These are phyloP conservation scores for Lerema accius DNA, from an alignment of 1,140 invertebrate species.

Conservation along the genomic window DNA sequence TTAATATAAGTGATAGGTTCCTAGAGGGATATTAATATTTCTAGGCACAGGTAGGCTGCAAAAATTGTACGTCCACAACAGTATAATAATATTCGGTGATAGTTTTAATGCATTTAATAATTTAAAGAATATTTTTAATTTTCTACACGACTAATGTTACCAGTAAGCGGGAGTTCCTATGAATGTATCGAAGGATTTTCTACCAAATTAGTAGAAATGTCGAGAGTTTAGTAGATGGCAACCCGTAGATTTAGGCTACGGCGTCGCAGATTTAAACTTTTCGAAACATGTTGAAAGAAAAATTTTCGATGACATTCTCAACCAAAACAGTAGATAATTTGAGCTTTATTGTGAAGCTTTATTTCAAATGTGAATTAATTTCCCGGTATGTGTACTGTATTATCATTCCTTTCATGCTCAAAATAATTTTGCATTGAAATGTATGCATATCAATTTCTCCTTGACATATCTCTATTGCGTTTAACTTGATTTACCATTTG, in stretches of 20 bases:
- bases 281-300: not conserved
- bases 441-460: conserved; percentile 36
- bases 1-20: conserved; percentile 24
- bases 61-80: conserved; percentile 45
- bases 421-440: conserved; percentile 15
- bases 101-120: conserved; percentile 49
- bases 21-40: conserved; percentile 20
- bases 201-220: conserved; percentile 11
- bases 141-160: conserved; percentile 35
- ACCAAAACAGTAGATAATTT: conserved; percentile 21
- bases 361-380: conserved; percentile 22
- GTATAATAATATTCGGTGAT: conserved; percentile 39
- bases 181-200: conserved; percentile 33
- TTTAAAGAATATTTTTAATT: conserved; percentile 38
- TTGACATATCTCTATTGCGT: conserved; percentile 32
- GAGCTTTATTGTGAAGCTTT: conserved; percentile 11
- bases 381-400: conserved; percentile 9
- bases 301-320: conserved; percentile 13
- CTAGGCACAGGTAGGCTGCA: conserved; percentile 39
- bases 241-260: conserved; percentile 25
- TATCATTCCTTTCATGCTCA: conserved; percentile 40
- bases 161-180: conserved; percentile 48
- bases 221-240: conserved; percentile 22
- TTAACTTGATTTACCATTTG: conserved; percentile 34
- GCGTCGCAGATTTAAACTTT: conserved; percentile 22